Evolutionary conservation across 2,113 vertebrate species (phyloP), one percentile per base, ranked within the genome.

Genomic region (Gambusia affinis): DNA sequence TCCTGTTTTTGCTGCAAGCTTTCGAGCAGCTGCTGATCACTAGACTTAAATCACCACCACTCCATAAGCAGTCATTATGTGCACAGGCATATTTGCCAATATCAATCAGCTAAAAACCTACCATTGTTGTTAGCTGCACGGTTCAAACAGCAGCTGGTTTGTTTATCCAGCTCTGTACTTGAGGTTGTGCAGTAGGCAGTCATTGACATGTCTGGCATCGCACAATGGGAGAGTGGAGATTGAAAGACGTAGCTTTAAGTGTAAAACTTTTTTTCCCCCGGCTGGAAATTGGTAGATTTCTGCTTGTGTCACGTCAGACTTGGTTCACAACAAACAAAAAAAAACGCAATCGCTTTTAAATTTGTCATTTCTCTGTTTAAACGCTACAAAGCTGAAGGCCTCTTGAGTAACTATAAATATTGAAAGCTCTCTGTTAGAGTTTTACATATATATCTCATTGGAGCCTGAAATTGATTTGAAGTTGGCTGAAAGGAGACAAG

Each of bases 381-480:
- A 65, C 39, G 75, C 82, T 82, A 75, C 86, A 83, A 86, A 89
- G 83, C 76, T 75, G 85, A 84, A 74, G 86, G 86, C 83, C 84
- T 86, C 78, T 85, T 63, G 84, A 83, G 83, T 78, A 68, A 79
- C 80, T 84, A 83, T 92, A 90, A 92, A 92, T 93, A 92, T 91
- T 91, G 90, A 91, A 92, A 78, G 76, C 74, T 84, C 75, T 81
- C 78, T 70, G 85, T 91, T 90, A 86, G 82, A 63, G 71, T 86
- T 90, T 93, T 89, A 91, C 88, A 92, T 85, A 84, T 84, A 89
- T 84, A 84, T 93, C 89, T 94, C 91, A 91, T 91, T 91, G 93
- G 93, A 92, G 92, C 92, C 85, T 94, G 92, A 92, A 92, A 93
- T 93, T 92, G 93, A 94, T 92, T 92, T 92, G 88, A 92, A 90